Evolutionary conservation across 2,113 vertebrate species (phyloP).

Genomic region (Bucco capensis): DNA sequence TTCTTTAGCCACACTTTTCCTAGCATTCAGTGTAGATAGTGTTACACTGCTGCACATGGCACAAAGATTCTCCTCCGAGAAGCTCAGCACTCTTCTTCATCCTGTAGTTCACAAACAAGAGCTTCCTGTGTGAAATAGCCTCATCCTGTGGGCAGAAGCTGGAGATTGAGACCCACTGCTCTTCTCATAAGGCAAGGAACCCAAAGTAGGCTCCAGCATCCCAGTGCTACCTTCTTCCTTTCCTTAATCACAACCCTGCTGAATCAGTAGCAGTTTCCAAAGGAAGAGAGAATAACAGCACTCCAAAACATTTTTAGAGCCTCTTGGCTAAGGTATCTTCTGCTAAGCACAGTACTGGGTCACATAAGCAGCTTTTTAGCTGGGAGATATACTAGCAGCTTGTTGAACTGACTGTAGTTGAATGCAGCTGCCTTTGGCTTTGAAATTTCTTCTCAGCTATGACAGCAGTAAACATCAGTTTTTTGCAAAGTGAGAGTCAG

Average conservation of each 20-base stretch:
- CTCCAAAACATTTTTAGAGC: background rate
- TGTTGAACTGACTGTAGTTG: background rate
- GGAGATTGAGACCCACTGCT: background rate
- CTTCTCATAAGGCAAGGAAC: background rate
- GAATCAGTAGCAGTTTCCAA: background rate
- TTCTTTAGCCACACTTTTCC: background rate
- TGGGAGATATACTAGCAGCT: background rate
- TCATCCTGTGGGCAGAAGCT: background rate
- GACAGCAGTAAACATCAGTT: slow-evolving; percentile 5
- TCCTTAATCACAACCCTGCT: background rate
- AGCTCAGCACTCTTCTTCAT: background rate
- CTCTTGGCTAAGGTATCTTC: background rate
- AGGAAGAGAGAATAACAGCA: background rate
- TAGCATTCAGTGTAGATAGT: background rate
- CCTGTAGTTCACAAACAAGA: background rate
- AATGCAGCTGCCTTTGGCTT: slow-evolving; percentile 8
- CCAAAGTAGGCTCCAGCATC: background rate
- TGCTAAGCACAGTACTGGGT: background rate
- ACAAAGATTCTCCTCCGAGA: background rate
- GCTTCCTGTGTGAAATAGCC: background rate
- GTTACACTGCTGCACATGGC: background rate
- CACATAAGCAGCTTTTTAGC: background rate
- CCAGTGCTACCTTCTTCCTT: background rate
- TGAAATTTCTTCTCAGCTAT: background rate
- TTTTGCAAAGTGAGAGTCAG: background rate